These are phyloP conservation scores for Bombus polaris DNA, from an alignment of 1,140 invertebrate species.

Conservation along the genomic window DNA sequence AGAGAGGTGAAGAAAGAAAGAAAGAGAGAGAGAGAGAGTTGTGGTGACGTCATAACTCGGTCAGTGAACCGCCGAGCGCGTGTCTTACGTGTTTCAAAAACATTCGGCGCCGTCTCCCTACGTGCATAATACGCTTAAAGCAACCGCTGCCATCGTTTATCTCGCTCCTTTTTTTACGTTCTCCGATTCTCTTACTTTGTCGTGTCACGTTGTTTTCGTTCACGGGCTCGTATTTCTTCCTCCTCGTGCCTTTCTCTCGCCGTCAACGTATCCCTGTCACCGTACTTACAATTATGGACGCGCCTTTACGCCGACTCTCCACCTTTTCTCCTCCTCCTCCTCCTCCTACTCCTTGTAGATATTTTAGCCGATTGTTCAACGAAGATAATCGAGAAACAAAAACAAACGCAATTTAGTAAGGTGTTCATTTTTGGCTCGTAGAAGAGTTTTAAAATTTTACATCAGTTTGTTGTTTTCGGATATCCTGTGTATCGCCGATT, in stretches of 20 bases:
- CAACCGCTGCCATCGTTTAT: neutral
- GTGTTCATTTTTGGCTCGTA: no score
- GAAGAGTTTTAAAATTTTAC: no score
- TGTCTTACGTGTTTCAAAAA: conserved; percentile 76
- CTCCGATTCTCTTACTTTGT: neutral
- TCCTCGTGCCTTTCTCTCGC: conserved; percentile 27
- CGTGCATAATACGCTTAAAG: conserved; percentile 38
- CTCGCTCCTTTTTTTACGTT: neutral
- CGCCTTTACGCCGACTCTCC: neutral
- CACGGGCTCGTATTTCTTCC: conserved; percentile 46
- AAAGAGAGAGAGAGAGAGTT: conserved; percentile 29
- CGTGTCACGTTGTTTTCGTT: conserved; percentile 8
- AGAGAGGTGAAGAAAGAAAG: neutral
- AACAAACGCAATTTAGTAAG: no score
- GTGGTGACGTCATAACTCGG: conserved; percentile 76
- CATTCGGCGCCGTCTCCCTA: conserved; percentile 68
- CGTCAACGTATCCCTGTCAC: neutral
- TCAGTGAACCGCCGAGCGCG: conserved; percentile 71
- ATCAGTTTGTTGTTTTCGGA: no score
- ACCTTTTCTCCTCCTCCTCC: neutral
- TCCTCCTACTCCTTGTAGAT: neutral
- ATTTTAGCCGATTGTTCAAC: neutral
- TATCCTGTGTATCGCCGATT: no score
- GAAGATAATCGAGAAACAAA: no score
- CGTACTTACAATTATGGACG: conserved; percentile 5